Evolutionary conservation across 2,113 vertebrate species (phyloP), one percentile per base, ranked within the genome.

Genomic region (Mus spicilegus): DNA sequence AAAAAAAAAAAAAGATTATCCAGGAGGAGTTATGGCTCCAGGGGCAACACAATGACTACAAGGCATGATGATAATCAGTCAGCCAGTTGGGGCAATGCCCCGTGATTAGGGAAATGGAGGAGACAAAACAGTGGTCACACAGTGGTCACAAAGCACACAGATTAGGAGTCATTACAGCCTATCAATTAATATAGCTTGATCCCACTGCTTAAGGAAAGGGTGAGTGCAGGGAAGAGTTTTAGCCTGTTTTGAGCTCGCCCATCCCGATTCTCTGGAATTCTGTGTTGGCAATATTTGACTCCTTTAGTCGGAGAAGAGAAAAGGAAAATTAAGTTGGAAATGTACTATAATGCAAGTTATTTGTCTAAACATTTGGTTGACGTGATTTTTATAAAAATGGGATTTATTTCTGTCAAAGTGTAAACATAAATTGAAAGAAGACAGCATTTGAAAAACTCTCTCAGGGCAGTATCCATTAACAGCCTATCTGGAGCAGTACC

Each of bases 311-410:
- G 11, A 54, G 42, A 49, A 17, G 22, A 82, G 70, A 26, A 80
- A 97, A 80, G n/a, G 9, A 93, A 87, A 92, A 94, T 7, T 84
- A 94, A 89, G 5, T 20, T 13, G 13, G 16, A 85, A 24, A 80
- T 76, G 10, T 49, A 33, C 58, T 76, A 2, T 26, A 12, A 58
- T n/a, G 54, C 65, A 89, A 88, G 58, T 95, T 81, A 93, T 70
- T 89, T 93, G 16, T 87, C 69, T 85, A 54, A 95, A 26, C 39
- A 49, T 81, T 91, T 58, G 1, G 7, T 61, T 67, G 51, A 61
- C n/a, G 51, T 16, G 39, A 87, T 75, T 70, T 61, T n/a, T 78
- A 49, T 63, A 78, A 77, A 28, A 93, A 63, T 73, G 16, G 95
- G 10, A 72, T 33, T 30, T 49, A 49, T 28, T 33, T 90, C 93